Evolutionary conservation across 2,888 invertebrate species (phyloP).

Genomic region (Clanis bilineata): DNA sequence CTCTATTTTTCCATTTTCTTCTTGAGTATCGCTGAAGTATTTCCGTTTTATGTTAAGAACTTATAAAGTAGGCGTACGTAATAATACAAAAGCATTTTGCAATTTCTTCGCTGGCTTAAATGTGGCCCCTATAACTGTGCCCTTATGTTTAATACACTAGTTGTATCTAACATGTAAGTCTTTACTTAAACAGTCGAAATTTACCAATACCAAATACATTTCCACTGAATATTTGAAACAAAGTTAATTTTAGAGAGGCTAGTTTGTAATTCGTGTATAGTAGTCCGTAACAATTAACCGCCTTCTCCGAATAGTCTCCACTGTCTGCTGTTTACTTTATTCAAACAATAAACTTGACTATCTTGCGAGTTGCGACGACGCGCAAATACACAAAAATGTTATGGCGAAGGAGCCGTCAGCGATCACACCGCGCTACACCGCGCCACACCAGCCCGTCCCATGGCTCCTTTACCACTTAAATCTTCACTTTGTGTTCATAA

Average conservation of each 20-base stretch:
- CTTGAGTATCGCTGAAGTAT: too few relatives aligned
- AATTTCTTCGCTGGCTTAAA: too few relatives aligned
- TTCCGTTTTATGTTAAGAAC: too few relatives aligned
- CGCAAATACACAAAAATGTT: background rate
- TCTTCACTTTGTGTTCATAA: background rate
- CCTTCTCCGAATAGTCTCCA: background rate
- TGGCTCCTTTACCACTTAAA: background rate
- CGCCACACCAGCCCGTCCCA: background rate
- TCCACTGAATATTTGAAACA: background rate
- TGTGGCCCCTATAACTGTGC: too few relatives aligned
- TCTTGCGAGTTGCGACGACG: background rate
- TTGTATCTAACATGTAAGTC: too few relatives aligned
- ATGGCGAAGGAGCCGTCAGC: background rate
- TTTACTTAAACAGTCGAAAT: background rate
- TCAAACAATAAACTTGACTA: slow-evolving; percentile 5
- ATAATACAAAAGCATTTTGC: too few relatives aligned
- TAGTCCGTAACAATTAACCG: background rate
- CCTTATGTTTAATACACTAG: too few relatives aligned
- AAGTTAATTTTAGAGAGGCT: background rate
- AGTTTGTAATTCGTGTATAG: background rate
- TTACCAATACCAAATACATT: too few relatives aligned
- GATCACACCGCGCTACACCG: background rate
- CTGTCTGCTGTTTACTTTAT: background rate
- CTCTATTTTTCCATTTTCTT: too few relatives aligned
- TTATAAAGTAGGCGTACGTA: too few relatives aligned